Evolutionary conservation across 2,888 invertebrate genomes (phyloP), one percentile per base, ranked within the genome.

Genomic region (Zhuqinia jingwanae): DNA sequence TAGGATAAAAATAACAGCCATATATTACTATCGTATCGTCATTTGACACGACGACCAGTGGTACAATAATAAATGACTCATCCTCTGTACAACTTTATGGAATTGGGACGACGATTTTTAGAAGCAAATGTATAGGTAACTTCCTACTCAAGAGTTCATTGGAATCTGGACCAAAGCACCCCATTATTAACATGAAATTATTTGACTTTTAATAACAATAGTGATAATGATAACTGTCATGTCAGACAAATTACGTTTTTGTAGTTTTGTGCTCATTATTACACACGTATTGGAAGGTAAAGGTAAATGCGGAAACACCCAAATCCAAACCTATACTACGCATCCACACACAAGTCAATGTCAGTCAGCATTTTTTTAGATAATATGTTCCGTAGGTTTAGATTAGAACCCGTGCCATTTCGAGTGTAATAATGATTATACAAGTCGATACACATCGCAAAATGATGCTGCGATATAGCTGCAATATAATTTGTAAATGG

Each of bases 231-330:
- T 47, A 47, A 47, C 11, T 17, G 68, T 68, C 68, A 68, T 68
- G 45, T 22, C 45, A 68, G 68, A 42, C 42, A 68, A 68, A 68
- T 68, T 42, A 45, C 22, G 25, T 45, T 68, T 68, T 22, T 68
- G 45, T 68, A 65, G n/a, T 17, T n/a, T 36, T 36, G 6, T 17
- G n/a, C 65, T 65, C 36, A n/a, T 36, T 65, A 65, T 13, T 11
- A 42, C 68, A 68, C n/a, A n/a, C n/a, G n/a, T n/a, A n/a, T n/a
- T n/a, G n/a, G n/a, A n/a, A 10, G 6, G 17, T 45, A 2, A 45
- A 65, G 13, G 22, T 2, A 42, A 68, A 68, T 20, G 68, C 22
- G 45, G 68, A 68, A 68, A 68, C 68, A 68, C 68, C 68, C 68
- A 68, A 68, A 8, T n/a, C n/a, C n/a, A n/a, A 22, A 30, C 42